Conservation (phyloP, 2,797 vertebrate genomes). For the Smutsia gigantea region DNA sequence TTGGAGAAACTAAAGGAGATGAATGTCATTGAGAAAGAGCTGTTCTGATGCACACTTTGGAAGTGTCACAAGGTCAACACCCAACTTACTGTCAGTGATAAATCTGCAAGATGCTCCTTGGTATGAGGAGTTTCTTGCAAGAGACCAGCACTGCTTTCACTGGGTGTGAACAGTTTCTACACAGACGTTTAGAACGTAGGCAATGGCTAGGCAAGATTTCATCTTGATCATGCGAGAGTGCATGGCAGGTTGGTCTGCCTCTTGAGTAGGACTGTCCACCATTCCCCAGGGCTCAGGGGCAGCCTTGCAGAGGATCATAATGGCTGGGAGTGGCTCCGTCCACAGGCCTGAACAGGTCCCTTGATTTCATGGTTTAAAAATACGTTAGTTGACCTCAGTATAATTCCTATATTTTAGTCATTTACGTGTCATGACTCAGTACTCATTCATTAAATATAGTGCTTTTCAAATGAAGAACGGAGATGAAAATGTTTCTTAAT, state of each 20-base stretch:
- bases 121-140: neutral
- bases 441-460: constrained; percentile 88
- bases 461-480: constrained; percentile 87
- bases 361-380: constrained; percentile 89
- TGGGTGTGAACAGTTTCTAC: neutral
- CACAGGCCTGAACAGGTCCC: constrained; percentile 70
- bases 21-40: neutral
- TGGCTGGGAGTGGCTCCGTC: constrained; percentile 62
- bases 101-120: neutral
- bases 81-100: neutral
- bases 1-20: neutral
- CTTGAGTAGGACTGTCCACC: neutral
- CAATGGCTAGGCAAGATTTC: neutral
- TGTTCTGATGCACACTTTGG: accelerated
- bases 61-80: accelerated
- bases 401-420: constrained; percentile 89
- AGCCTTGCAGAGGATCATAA: constrained; percentile 70
- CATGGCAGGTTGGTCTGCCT: constrained; percentile 46
- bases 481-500: constrained; percentile 89
- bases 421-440: constrained; percentile 89
- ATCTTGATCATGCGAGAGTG: neutral
- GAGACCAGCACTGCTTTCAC: neutral
- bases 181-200: neutral
- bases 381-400: constrained; percentile 87
- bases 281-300: constrained; percentile 68